These are phyloP conservation scores for Channallabes apus DNA, from an alignment of 2,797 vertebrate species.

Conservation along the genomic window DNA sequence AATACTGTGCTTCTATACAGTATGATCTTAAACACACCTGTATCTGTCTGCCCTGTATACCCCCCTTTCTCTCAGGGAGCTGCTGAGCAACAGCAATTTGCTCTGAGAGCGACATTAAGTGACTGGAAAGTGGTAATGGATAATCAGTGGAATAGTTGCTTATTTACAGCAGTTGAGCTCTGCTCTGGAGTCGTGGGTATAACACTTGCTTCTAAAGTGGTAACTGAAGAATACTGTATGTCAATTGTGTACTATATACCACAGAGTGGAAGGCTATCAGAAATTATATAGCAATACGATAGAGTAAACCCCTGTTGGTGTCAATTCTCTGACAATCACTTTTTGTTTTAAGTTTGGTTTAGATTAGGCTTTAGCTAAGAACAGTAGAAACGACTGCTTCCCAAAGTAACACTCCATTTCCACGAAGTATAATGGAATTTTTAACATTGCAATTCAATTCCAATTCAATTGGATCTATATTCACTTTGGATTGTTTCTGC, in stretches of 20 bases:
- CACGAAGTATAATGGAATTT: neutral
- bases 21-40: conserved; percentile 31
- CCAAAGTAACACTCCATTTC: neutral
- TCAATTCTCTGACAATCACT: neutral
- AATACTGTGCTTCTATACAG: neutral
- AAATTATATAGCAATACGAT: neutral
- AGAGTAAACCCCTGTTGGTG: neutral
- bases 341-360: neutral
- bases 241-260: neutral
- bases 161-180: neutral
- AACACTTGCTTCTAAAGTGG: neutral
- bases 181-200: neutral
- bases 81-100: neutral
- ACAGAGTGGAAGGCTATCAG: neutral
- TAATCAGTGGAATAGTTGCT: neutral
- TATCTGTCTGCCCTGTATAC: neutral
- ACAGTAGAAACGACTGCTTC: neutral
- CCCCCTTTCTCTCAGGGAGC: neutral
- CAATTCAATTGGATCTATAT: neutral
- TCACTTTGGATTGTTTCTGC: neutral
- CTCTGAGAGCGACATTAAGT: neutral
- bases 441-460: neutral
- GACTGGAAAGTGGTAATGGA: neutral
- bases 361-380: neutral
- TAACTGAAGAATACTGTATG: neutral